These are phyloP conservation scores for Nemapogon koenigi DNA, from an alignment of 2,888 invertebrate species.

Conservation along the genomic window DNA sequence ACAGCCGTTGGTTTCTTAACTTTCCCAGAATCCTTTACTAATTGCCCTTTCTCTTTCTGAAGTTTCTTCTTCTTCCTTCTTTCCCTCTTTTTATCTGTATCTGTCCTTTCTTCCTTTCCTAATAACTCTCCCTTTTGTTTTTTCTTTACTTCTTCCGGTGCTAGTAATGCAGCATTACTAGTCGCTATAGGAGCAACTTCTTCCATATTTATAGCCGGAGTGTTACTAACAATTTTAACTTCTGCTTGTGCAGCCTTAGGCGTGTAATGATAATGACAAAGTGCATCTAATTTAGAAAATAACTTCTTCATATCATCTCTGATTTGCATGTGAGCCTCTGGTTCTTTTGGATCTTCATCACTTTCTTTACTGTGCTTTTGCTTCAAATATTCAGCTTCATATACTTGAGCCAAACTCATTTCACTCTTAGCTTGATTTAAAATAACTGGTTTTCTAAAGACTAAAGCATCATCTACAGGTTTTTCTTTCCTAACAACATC, in stretches of 20 bases:
- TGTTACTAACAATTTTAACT: conserved; percentile 87
- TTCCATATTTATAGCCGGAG: conserved; percentile 91
- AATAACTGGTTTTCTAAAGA: conserved; percentile 86
- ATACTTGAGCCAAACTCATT: conserved; percentile 90
- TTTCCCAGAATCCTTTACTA: conserved; percentile 22
- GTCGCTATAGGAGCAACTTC: conserved; percentile 93
- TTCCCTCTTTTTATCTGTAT: conserved; percentile 89
- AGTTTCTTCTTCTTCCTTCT: conserved; percentile 85
- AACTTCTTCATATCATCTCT: conserved; percentile 74
- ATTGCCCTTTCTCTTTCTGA: conserved; percentile 61
- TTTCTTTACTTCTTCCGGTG: conserved; percentile 90
- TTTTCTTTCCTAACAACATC: conserved; percentile 89
- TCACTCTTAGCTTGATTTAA: conserved; percentile 95
- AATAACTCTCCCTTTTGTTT: conserved; percentile 52
- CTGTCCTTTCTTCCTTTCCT: conserved; percentile 80
- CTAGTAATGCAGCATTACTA: conserved; percentile 83
- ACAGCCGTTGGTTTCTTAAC: conserved; percentile 40
- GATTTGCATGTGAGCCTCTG: conserved; percentile 81
- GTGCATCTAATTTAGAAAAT: conserved; percentile 87
- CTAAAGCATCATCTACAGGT: conserved; percentile 80
- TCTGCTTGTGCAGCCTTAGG: conserved; percentile 88
- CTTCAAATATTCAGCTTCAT: conserved; percentile 85
- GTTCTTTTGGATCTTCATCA: conserved; percentile 63
- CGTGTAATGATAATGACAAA: conserved; percentile 94
- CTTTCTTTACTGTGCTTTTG: conserved; percentile 69